phyloP scores from a whole-genome alignment of 2,888 invertebrate genomes.

The Stenolophus ochropezus region DNA sequence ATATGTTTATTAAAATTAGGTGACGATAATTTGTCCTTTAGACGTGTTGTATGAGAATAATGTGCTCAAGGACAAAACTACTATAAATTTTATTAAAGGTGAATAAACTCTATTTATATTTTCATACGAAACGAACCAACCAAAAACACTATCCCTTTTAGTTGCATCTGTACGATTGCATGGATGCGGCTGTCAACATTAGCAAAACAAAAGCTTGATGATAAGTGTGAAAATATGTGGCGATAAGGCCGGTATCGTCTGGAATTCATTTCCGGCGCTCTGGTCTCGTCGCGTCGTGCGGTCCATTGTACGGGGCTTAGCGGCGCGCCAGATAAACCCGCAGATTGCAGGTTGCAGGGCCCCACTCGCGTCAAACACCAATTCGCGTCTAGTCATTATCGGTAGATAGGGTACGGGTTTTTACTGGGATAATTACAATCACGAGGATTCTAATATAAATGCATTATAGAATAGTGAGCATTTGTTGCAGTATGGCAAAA shows the following conservation, averaged over 20 bases:
- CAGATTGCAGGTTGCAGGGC: conserved; percentile 24
- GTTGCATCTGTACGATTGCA: not conserved
- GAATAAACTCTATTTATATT: too few species aligned
- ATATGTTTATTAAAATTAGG: too few species aligned
- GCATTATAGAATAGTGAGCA: too few species aligned
- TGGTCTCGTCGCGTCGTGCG: conserved; percentile 66
- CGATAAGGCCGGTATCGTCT: conserved; percentile 71
- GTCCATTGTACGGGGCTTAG: conserved; percentile 68
- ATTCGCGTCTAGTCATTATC: conserved; percentile 2
- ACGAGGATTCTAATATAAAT: too few species aligned
- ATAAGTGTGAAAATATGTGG: conserved; percentile 60
- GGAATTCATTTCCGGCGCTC: conserved; percentile 70
- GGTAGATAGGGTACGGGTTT: not conserved
- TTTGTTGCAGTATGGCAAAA: too few species aligned
- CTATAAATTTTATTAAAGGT: too few species aligned
- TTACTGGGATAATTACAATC: too few species aligned
- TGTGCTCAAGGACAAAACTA: too few species aligned
- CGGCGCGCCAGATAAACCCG: conserved; percentile 46
- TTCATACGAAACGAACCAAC: not conserved
- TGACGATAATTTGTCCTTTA: too few species aligned
- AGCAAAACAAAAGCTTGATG: conserved; percentile 34
- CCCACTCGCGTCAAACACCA: not conserved
- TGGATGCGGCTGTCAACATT: conserved; percentile 28
- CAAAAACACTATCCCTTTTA: not conserved
- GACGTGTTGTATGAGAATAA: too few species aligned